Evolutionary conservation across 2,797 vertebrate genomes (phyloP).

Genomic region (Coregonus ussuriensis): DNA sequence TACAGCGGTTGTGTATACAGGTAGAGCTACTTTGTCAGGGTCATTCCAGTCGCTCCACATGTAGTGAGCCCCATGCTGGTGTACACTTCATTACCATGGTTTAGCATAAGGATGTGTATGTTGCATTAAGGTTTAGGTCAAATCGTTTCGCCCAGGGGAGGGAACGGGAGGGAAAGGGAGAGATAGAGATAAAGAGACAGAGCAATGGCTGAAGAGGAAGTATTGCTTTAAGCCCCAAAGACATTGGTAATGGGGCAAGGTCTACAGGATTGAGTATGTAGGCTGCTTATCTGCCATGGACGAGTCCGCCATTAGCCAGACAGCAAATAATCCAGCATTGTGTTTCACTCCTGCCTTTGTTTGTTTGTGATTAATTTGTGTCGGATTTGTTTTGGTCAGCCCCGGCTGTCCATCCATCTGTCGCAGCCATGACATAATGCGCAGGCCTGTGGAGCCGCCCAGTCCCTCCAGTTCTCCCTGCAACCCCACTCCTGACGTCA

Average conservation of each 20-base stretch:
- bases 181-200: neutral
- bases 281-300: conserved; percentile 10
- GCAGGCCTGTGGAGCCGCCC: conserved; percentile 42
- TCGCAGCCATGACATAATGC: conserved; percentile 52
- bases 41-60: neutral
- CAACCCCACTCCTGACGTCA: conserved; percentile 24
- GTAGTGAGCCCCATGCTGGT: neutral
- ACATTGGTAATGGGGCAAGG: neutral
- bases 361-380: conserved; percentile 70
- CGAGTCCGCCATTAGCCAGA: conserved; percentile 16
- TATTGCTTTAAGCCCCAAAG: neutral
- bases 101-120: conserved; percentile 12
- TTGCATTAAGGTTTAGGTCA: conserved; percentile 2
- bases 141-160: neutral
- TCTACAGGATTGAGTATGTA: neutral
- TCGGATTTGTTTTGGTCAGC: conserved; percentile 64
- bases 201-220: neutral
- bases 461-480: conserved; percentile 17
- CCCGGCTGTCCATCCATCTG: conserved; percentile 75
- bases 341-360: conserved; percentile 58
- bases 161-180: neutral
- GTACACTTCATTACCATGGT: conserved; percentile 26
- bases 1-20: neutral
- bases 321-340: conserved; percentile 33
- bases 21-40: neutral